Base-by-base conservation (phyloP, 2,888 invertebrate species). In the Stegophylla sp. region DNA sequence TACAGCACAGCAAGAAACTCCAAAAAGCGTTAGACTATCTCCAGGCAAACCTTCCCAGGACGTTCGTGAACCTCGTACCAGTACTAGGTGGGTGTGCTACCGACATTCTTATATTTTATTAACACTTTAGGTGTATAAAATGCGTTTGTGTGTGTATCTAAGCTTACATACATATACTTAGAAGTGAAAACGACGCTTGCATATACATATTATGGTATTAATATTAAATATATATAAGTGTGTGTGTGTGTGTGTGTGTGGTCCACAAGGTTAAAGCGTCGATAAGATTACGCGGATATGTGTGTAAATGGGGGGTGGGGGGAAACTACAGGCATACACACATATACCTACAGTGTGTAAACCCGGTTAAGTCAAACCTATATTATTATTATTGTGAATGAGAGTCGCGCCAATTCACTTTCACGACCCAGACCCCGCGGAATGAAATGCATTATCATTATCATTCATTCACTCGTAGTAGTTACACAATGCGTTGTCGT, bases 41-140 rank as follows among this genome's bases (percentile, higher is more conserved):
- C 67, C 90, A 91, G 83, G 86, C 88, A 9, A 87, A 91, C 83
- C 86, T 92, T 84, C 92, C 92, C 0, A 88, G 92, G 84, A 91
- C 92, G 9, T 89, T 92, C 73, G 90, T 93, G 56, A 92, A 92
- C 86, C 86, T 92, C 71, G 90, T 92, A 77, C 92, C 92, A 9
- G 91, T 91, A 48, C 87, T 92, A 85, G 92, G 92, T 92, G 85
- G 88, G 87, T 84, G 34, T 17, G 15, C 13, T 59, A 20, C 13
- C 0, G 13, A 45, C 43, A 45, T 45, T 45, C 41, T 13, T n/a
- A 23, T 15, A 41, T 7, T n/a, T n/a, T 41, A 41, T 41, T 23
- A 13, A 43, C 15, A 17, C 66, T 34, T 23, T 51, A 51, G 3
- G 51, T n/a, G 4, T 7, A 34, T 34, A 34, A 5, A 5, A 34